A percentile compares a stretch with the other conserved stretches of the same genome.
Evolutionary conservation across 2,113 vertebrate species (phyloP).

Genomic region (Laterallus jamaicensis): DNA sequence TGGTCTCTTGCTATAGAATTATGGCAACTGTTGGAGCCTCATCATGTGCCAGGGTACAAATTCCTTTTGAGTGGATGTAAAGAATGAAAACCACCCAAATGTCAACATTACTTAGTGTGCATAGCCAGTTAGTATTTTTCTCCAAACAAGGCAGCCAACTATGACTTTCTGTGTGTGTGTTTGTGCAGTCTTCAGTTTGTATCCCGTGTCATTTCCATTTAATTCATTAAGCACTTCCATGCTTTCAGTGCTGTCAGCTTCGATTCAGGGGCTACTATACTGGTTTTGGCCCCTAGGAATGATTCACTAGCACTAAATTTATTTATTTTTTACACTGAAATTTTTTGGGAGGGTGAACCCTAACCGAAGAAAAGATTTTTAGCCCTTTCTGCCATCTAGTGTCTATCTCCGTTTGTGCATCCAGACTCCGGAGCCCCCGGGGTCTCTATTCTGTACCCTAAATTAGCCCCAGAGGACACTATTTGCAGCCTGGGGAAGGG

Average conservation of each 20-base stretch:
- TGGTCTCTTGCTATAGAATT: background rate
- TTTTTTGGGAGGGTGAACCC: background rate
- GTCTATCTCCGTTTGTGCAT: background rate
- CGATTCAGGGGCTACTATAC: background rate
- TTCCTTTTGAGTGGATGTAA: background rate
- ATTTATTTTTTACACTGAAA: background rate
- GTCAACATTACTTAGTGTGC: background rate
- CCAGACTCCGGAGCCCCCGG: fast-evolving
- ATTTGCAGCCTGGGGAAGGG: background rate
- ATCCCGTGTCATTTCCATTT: background rate
- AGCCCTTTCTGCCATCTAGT: conserved; percentile 27
- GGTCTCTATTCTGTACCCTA: fast-evolving
- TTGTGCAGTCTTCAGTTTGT: fast-evolving
- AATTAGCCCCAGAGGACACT: background rate
- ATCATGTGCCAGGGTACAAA: background rate
- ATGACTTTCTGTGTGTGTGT: background rate
- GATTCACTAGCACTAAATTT: background rate
- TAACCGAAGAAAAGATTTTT: background rate
- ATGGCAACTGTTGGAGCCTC: background rate
- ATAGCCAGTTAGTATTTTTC: background rate
- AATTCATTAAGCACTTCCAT: background rate
- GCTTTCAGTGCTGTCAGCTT: background rate
- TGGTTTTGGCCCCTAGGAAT: background rate
- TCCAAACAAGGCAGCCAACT: background rate
- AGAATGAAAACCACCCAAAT: background rate